Evolutionary conservation across 64 coral and sea anemone genomes (phyloP).

Genomic region (Dendronephthya gigantea): DNA sequence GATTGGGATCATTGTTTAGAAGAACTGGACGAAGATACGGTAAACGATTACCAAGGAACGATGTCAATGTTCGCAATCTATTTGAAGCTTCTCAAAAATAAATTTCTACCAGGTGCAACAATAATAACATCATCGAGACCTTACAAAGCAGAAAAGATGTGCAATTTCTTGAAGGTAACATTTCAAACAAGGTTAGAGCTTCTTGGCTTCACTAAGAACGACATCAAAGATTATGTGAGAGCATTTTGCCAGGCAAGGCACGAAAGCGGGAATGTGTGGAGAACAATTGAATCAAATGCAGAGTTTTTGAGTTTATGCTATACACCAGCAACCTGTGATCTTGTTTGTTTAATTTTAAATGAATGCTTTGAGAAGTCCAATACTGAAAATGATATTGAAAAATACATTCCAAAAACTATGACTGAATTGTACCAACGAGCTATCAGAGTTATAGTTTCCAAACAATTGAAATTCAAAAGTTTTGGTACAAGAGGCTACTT

Average conservation of each 20-base stretch:
- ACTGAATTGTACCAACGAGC: not conserved
- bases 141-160: not conserved
- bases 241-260: not conserved
- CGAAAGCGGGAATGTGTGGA: not conserved
- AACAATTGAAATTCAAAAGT: not conserved
- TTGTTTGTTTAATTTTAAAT: not conserved
- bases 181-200: not conserved
- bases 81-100: slow-evolving; percentile 20
- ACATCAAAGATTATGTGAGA: not conserved
- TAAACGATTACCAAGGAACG: not conserved
- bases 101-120: slow-evolving; percentile 38
- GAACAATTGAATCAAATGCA: not conserved
- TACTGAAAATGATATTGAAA: not conserved
- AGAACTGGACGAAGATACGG: not conserved
- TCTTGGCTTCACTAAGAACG: not conserved
- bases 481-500: not conserved
- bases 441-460: not conserved
- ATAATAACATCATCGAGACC: slow-evolving; percentile 29
- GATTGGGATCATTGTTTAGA: not conserved
- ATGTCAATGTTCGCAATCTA: not conserved
- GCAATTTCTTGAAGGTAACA: not conserved
- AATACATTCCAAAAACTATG: not conserved
- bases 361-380: not conserved
- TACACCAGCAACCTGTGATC: not conserved
- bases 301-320: not conserved